Conservation (phyloP, 2,888 invertebrate species). For the Podabrus alpinus region DNA sequence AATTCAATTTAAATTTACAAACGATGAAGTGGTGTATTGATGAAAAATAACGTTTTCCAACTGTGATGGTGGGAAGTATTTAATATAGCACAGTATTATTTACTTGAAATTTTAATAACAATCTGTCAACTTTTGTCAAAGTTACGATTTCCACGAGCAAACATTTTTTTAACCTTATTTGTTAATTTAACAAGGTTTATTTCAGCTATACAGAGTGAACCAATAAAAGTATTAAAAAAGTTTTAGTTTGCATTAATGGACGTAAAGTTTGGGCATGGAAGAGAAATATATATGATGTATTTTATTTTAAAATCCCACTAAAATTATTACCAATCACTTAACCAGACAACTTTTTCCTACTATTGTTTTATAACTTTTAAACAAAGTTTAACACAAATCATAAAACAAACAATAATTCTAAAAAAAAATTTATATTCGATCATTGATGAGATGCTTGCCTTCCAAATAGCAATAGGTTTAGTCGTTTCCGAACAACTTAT, state of each 20-base stretch:
- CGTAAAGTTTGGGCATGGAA: too few relatives aligned
- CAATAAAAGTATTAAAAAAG: background rate
- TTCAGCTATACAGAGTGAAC: background rate
- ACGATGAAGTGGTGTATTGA: background rate
- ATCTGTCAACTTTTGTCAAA: background rate
- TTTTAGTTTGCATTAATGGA: background rate
- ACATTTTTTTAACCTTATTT: background rate
- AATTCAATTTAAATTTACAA: background rate
- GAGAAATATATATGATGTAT: background rate
- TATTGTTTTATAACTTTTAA: background rate
- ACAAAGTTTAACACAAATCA: background rate
- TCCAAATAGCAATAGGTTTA: slow-evolving; percentile 16
- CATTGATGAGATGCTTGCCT: slow-evolving; percentile 15
- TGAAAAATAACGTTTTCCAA: background rate
- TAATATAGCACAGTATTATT: background rate
- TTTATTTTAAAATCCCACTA: background rate
- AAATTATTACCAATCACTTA: background rate
- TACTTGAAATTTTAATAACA: background rate
- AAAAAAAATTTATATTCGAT: slow-evolving; percentile 1
- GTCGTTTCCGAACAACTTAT: slow-evolving; percentile 29
- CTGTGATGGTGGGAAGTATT: background rate
- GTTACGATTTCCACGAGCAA: background rate
- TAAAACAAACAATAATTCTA: background rate
- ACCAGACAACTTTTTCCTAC: background rate
- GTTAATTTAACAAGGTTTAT: background rate